These are phyloP conservation scores for Rhagophthalmus giganteus DNA, from an alignment of 2,888 invertebrate species.

Conservation along the genomic window DNA sequence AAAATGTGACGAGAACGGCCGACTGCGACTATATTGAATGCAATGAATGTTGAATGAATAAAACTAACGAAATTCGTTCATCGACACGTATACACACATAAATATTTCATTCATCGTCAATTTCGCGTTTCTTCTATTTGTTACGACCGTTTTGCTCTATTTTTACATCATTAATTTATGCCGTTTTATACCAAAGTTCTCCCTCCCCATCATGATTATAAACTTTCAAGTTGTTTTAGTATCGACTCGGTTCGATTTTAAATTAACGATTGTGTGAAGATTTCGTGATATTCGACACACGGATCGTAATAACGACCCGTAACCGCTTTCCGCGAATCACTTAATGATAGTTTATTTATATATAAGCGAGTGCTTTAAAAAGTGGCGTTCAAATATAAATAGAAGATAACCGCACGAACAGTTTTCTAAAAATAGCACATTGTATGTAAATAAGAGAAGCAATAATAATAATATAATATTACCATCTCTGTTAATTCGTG, in stretches of 20 bases:
- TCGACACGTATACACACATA: too few relatives aligned
- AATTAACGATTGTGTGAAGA: neutral
- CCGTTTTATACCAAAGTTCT: too few relatives aligned
- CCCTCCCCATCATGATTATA: too few relatives aligned
- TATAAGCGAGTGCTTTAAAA: constrained; percentile 13
- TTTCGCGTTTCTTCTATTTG: too few relatives aligned
- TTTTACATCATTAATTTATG: too few relatives aligned
- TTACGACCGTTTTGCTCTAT: too few relatives aligned
- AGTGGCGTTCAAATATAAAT: constrained; percentile 13
- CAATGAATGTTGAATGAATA: too few relatives aligned
- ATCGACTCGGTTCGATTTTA: neutral
- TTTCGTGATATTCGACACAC: neutral
- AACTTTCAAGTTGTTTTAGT: too few relatives aligned
- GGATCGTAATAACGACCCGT: constrained; percentile 1
- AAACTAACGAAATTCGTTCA: too few relatives aligned
- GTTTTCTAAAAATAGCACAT: constrained; percentile 9
- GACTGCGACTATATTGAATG: too few relatives aligned
- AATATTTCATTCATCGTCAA: too few relatives aligned
- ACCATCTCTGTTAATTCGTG: neutral
- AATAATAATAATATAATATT: neutral
- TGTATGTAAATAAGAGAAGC: constrained; percentile 7
- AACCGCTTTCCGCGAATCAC: constrained; percentile 3
- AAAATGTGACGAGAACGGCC: too few relatives aligned
- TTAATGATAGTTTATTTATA: constrained; percentile 11
- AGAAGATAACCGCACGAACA: constrained; percentile 8